Evolutionary conservation across 2,797 vertebrate genomes (phyloP).

Genomic region (Calcarius lapponicus): DNA sequence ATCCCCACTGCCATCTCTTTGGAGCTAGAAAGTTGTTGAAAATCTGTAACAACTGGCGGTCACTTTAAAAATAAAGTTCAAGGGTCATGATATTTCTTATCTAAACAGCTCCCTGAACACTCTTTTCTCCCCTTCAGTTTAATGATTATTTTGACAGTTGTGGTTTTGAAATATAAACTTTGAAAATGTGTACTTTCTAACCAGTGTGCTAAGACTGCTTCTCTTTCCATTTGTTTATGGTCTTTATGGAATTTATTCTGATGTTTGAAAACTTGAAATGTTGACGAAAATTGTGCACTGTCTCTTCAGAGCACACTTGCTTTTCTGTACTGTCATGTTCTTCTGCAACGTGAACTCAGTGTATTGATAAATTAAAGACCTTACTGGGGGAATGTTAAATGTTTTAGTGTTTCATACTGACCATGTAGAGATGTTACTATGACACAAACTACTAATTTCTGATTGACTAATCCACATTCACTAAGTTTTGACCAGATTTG

Average conservation of each 20-base stretch:
- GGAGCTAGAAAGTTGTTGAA: neutral
- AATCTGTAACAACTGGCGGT: neutral
- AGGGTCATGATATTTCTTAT: neutral
- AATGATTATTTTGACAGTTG: conserved; percentile 19
- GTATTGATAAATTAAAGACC: neutral
- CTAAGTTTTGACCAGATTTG: neutral
- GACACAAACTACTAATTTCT: neutral
- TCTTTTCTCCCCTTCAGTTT: neutral
- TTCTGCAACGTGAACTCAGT: neutral
- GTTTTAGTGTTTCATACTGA: neutral
- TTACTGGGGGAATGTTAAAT: neutral
- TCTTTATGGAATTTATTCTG: neutral
- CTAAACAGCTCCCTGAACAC: neutral
- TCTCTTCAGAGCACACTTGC: neutral
- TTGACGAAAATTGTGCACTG: neutral
- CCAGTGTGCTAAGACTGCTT: neutral
- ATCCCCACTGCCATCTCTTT: neutral
- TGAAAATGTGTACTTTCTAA: neutral
- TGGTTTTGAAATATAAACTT: neutral
- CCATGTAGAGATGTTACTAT: neutral
- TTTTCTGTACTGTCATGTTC: neutral
- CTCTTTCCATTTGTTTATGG: neutral
- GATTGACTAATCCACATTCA: neutral
- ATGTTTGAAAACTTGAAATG: neutral
- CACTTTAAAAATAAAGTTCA: neutral